A percentile compares a stretch with the other conserved stretches of the same genome.
These are phyloP conservation scores for Bombyx mandarina DNA, from an alignment of 1,140 invertebrate genomes.

Conservation along the genomic window DNA sequence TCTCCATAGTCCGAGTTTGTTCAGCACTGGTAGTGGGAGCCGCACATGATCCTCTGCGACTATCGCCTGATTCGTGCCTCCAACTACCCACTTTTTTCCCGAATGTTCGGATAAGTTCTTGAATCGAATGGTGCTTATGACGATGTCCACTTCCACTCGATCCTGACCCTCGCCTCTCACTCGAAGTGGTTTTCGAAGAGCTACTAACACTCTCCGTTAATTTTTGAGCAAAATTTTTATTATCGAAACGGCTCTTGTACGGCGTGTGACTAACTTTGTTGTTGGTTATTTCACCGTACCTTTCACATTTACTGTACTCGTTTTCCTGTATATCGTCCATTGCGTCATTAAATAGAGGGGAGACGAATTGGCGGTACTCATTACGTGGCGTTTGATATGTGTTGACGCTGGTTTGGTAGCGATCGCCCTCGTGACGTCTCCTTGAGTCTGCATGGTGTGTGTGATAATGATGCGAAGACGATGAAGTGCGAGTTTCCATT, in stretches of 20 bases:
- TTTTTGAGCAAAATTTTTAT: slow-evolving; percentile 70
- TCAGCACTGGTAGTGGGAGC: slow-evolving; percentile 57
- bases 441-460: slow-evolving; percentile 33
- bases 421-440: slow-evolving; percentile 34
- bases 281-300: slow-evolving; percentile 65
- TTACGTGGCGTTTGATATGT: slow-evolving; percentile 36
- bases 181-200: slow-evolving; percentile 21
- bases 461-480: slow-evolving; percentile 22
- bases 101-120: slow-evolving; percentile 81
- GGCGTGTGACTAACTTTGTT: slow-evolving; percentile 41
- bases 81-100: slow-evolving; percentile 77
- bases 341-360: slow-evolving; percentile 52
- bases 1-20: slow-evolving; percentile 60
- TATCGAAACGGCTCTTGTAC: slow-evolving; percentile 66
- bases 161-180: slow-evolving; percentile 41
- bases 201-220: slow-evolving; percentile 41
- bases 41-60: slow-evolving; percentile 71
- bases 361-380: slow-evolving; percentile 50
- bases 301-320: slow-evolving; percentile 63
- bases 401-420: slow-evolving; percentile 35
- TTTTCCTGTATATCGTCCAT: slow-evolving; percentile 69
- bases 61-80: slow-evolving; percentile 74
- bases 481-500: slow-evolving; percentile 29
- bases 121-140: slow-evolving; percentile 77
- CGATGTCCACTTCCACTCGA: slow-evolving; percentile 54